Evolutionary conservation across 2,113 vertebrate genomes (phyloP).

Genomic region (Echinops telfairi): DNA sequence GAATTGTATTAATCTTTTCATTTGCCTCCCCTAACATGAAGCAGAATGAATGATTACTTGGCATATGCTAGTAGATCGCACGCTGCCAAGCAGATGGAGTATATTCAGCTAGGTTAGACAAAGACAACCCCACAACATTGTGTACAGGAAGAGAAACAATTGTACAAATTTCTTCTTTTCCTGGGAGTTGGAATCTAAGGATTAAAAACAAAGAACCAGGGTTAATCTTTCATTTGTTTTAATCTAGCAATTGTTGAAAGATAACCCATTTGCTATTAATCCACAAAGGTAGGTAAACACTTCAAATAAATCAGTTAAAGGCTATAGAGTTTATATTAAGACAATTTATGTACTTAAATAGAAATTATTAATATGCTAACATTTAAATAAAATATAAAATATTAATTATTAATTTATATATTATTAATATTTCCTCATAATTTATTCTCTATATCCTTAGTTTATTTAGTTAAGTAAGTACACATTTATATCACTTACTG

Average conservation of each 20-base stretch:
- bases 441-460: not conserved
- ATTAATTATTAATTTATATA: no score
- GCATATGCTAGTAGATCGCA: constrained; percentile 48
- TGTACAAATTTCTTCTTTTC: not conserved
- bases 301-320: not conserved
- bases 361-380: not conserved
- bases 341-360: constrained; percentile 27
- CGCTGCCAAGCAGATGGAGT: constrained; percentile 64
- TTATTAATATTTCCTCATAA: not conserved
- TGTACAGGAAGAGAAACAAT: constrained; percentile 51
- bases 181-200: constrained; percentile 23
- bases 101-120: constrained; percentile 45
- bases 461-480: not conserved
- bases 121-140: not conserved
- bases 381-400: not conserved
- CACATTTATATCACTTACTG: not conserved
- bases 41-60: constrained; percentile 59
- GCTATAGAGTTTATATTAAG: not conserved
- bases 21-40: constrained; percentile 38
- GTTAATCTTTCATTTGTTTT: constrained; percentile 42
- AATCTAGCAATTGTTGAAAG: constrained; percentile 21
- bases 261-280: not conserved
- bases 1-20: constrained; percentile 71
- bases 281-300: not conserved
- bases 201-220: not conserved